Conservation (phyloP, 2,113 vertebrate species). For the Ochotona princeps region DNA sequence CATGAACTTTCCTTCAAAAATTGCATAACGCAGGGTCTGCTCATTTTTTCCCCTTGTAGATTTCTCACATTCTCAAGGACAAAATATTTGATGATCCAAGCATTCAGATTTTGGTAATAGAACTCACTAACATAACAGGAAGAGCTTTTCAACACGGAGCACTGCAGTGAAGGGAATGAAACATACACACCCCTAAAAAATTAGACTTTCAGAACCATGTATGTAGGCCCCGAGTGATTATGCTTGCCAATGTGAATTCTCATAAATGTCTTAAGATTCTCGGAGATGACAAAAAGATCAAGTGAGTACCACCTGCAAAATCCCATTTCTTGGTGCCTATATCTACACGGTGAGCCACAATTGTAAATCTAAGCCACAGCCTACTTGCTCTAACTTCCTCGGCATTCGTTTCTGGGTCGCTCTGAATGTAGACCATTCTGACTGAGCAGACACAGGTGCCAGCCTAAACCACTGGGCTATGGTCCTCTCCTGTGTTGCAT, state of each 20-base stretch:
- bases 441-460: neutral
- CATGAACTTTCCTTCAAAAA: conserved; percentile 42
- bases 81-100: neutral
- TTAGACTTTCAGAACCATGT: neutral
- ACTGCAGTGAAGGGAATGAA: conserved; percentile 5
- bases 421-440: neutral
- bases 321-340: neutral
- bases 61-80: neutral
- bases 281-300: neutral
- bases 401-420: neutral
- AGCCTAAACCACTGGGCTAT: neutral
- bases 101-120: neutral
- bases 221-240: neutral
- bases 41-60: neutral
- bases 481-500: neutral
- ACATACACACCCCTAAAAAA: neutral
- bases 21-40: neutral
- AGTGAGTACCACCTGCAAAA: neutral
- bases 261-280: neutral
- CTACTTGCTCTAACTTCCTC: neutral
- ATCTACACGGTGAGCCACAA: neutral
- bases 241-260: neutral
- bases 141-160: neutral
- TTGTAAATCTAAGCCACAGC: neutral
- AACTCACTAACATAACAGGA: neutral